phyloP scores from a whole-genome alignment of 2,888 invertebrate species.

The Marasmarcha lunaedactyla region DNA sequence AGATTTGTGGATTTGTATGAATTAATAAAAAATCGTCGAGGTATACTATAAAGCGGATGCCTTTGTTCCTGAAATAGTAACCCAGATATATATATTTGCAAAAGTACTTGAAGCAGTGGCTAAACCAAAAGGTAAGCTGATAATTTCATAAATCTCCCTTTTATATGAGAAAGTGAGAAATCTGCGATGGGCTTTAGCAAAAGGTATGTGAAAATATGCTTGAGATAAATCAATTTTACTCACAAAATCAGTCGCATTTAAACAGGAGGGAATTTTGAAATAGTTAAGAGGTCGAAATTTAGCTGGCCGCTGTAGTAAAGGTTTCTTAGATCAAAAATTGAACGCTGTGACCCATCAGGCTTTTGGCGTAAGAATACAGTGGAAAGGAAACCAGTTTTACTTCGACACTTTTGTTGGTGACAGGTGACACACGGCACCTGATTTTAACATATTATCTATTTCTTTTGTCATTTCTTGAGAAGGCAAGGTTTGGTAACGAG shows the following conservation, averaged over 20 bases:
- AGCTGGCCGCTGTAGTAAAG: conserved; percentile 10
- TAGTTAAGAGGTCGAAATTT: conserved; percentile 13
- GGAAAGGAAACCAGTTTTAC: conserved; percentile 11
- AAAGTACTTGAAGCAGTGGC: not conserved
- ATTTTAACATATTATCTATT: conserved; percentile 5
- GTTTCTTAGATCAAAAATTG: conserved; percentile 12
- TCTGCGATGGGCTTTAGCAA: not conserved
- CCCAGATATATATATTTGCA: not conserved
- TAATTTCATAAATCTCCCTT: not conserved
- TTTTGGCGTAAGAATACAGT: conserved; percentile 12
- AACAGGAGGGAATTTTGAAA: conserved; percentile 7
- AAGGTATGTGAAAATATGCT: conserved; percentile 1
- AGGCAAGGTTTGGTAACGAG: conserved; percentile 4
- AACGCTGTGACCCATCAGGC: conserved; percentile 9
- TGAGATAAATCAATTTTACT: conserved; percentile 2
- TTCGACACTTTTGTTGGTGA: conserved; percentile 2
- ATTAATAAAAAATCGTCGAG: not conserved
- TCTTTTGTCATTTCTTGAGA: conserved; percentile 4
- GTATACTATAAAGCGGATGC: not conserved
- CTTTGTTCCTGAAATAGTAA: not conserved
- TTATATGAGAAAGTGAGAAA: not conserved
- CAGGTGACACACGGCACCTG: conserved; percentile 8
- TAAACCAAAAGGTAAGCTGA: not conserved
- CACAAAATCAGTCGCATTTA: conserved; percentile 6
- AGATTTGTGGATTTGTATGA: not conserved